Evolutionary conservation across 2,888 invertebrate genomes (phyloP), one percentile per base, ranked within the genome.

Genomic region (Balanococcus diminutus): DNA sequence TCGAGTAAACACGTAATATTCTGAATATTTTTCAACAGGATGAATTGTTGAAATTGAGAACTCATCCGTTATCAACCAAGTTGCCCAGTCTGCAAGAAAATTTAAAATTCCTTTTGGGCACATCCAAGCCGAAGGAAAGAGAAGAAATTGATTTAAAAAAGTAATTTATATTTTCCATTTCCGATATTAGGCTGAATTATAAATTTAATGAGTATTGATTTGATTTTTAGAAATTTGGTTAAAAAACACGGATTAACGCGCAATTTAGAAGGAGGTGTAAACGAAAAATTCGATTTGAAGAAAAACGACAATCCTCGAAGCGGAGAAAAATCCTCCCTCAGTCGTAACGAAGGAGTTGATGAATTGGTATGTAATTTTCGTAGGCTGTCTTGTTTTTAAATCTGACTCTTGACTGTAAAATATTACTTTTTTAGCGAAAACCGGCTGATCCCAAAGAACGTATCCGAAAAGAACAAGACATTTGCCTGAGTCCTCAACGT

Each of bases 401-500:
- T 9, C n/a, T 22, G 14, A 14, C 28, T 25, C 42, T 22, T 8
- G 14, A 39, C 4, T 5, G 11, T 39, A 14, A 39, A 61, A 22
- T 19, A 86, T 89, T 88, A 87, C 88, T 89, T 87, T 88, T 88
- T 83, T 89, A 91, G 90, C 90, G 92, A 86, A 92, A 94, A 16
- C 91, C 93, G 11, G 91, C 91, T 61, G 95, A 95, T 90, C 94
- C 94, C 4, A 92, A 94, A 87, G 95, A 95, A 89, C 93, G 95
- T 82, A 92, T 95, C 83, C 94, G 95, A 88, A 95, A 95, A 90
- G 95, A 95, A 90, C 94, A 94, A 89, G 95, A 95, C 90, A 95
- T 96, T 88, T 94, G 96, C 88, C 91, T 96, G 88, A 95, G 96
- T 88, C 96, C 96, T 84, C 96, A 96, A 90, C 92, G 96, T 14